phyloP scores from a whole-genome alignment of 2,113 vertebrate genomes.

The Danionella cerebrum region DNA sequence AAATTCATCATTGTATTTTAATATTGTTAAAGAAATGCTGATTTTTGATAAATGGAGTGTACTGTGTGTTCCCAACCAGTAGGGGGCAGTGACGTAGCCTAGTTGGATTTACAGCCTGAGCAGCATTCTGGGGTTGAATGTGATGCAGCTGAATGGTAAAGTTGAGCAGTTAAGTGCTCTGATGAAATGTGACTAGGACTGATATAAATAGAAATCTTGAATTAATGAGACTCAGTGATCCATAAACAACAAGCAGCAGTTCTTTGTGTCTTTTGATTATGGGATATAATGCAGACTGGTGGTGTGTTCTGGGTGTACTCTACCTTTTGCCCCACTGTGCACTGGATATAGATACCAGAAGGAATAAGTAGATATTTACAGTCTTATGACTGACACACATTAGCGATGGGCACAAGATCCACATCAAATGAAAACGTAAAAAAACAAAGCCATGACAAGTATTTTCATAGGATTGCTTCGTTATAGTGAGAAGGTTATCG shows the following conservation, averaged over 20 bases:
- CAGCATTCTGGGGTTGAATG: neutral
- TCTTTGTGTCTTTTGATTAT: neutral
- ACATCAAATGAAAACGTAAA: no score
- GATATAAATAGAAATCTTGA: slow-evolving; percentile 25
- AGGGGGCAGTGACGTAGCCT: slow-evolving; percentile 14
- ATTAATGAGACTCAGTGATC: slow-evolving; percentile 12
- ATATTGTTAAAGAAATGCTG: neutral
- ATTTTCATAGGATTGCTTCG: no score
- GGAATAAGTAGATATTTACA: no score
- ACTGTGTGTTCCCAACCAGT: slow-evolving; percentile 5
- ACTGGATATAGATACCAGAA: no score
- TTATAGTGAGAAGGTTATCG: neutral
- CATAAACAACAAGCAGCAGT: neutral
- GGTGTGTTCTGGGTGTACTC: no score
- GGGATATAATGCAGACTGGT: no score
- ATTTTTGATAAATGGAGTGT: neutral
- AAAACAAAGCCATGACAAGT: no score
- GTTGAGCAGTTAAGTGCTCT: slow-evolving; percentile 28
- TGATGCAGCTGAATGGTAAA: slow-evolving; percentile 30
- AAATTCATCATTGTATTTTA: neutral
- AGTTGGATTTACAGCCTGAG: neutral
- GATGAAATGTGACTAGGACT: slow-evolving; percentile 36
- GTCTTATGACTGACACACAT: no score
- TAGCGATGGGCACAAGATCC: no score
- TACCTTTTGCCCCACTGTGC: no score